Evolutionary conservation across 2,888 invertebrate species (phyloP).

Genomic region (Drosophila borealis): DNA sequence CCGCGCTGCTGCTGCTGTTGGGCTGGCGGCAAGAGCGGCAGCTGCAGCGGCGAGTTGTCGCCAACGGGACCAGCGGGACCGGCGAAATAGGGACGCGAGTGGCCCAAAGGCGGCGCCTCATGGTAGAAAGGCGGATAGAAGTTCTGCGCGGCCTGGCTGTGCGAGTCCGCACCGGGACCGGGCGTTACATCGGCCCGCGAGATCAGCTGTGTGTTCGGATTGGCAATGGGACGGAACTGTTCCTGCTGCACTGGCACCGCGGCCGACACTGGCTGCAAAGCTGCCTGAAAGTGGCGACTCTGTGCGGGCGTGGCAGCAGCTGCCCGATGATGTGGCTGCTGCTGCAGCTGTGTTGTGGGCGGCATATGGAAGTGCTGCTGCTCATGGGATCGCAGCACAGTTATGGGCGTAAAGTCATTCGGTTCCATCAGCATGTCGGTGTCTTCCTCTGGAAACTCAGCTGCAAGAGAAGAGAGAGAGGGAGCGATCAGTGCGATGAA

Average conservation of each 20-base stretch:
- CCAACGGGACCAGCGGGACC: conserved; percentile 84
- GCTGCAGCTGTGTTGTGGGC: conserved; percentile 65
- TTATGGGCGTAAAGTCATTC: conserved; percentile 82
- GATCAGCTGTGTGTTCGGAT: conserved; percentile 55
- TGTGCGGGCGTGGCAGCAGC: conserved; percentile 27
- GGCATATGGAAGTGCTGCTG: conserved; percentile 81
- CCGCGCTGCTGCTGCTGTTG: conserved; percentile 79
- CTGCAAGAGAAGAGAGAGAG: conserved; percentile 57
- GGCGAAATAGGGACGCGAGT: conserved; percentile 87
- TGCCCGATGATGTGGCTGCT: conserved; percentile 21
- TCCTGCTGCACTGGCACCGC: conserved; percentile 47
- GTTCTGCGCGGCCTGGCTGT: conserved; percentile 87
- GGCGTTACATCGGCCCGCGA: conserved; percentile 62
- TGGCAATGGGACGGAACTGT: conserved; percentile 73
- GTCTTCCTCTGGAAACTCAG: conserved; percentile 83
- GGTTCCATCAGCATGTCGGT: conserved; percentile 85
- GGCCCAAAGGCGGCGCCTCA: conserved; percentile 87
- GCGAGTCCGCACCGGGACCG: conserved; percentile 63
- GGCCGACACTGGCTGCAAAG: conserved; percentile 15
- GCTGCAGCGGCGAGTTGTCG: conserved; percentile 38
- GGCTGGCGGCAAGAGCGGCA: conserved; percentile 55
- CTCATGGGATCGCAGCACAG: conserved; percentile 83
- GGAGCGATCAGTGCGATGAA: background rate
- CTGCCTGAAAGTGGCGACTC: conserved; percentile 52
- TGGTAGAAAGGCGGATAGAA: conserved; percentile 93